Conservation (phyloP, 1,140 invertebrate species). For the Druon quercuslanigerum region DNA sequence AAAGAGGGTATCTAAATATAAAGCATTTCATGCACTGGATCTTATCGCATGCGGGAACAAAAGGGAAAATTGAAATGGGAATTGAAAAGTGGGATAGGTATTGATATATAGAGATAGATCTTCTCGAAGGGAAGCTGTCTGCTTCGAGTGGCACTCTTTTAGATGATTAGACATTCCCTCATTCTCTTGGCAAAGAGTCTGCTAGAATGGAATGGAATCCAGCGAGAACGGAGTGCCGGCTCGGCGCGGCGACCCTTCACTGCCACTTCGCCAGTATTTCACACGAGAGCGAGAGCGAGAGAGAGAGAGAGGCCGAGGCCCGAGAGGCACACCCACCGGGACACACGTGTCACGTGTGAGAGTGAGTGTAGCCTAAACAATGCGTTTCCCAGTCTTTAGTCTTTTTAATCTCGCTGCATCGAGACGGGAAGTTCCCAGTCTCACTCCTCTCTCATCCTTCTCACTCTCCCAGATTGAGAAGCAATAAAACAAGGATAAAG, state of each 20-base stretch:
- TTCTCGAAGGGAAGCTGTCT: slow-evolving; percentile 8
- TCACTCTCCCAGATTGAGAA: slow-evolving; percentile 35
- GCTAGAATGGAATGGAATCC: slow-evolving; percentile 1
- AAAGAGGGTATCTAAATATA: too few relatives aligned
- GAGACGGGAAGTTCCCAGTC: slow-evolving; percentile 47
- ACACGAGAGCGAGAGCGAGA: slow-evolving; percentile 40
- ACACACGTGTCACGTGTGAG: slow-evolving; percentile 52
- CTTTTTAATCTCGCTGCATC: slow-evolving; percentile 50
- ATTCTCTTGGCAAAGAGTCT: slow-evolving; percentile 41
- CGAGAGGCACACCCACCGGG: slow-evolving; percentile 59
- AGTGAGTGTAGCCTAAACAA: slow-evolving; percentile 63
- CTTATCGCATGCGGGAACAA: not conserved
- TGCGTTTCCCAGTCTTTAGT: slow-evolving; percentile 64
- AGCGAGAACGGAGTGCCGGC: slow-evolving; percentile 28
- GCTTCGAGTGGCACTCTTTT: slow-evolving; percentile 4
- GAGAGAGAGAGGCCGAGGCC: too few relatives aligned
- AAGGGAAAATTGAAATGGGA: not conserved
- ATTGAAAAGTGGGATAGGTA: not conserved
- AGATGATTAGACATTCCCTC: slow-evolving; percentile 40
- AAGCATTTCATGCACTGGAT: too few relatives aligned
- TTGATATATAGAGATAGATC: not conserved
- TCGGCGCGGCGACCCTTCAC: slow-evolving; percentile 15
- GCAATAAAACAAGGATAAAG: not conserved
- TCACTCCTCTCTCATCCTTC: slow-evolving; percentile 41
- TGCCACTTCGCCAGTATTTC: slow-evolving; percentile 60